Evolutionary conservation across 2,113 vertebrate genomes (phyloP).

Genomic region (Ammodytes marinus): DNA sequence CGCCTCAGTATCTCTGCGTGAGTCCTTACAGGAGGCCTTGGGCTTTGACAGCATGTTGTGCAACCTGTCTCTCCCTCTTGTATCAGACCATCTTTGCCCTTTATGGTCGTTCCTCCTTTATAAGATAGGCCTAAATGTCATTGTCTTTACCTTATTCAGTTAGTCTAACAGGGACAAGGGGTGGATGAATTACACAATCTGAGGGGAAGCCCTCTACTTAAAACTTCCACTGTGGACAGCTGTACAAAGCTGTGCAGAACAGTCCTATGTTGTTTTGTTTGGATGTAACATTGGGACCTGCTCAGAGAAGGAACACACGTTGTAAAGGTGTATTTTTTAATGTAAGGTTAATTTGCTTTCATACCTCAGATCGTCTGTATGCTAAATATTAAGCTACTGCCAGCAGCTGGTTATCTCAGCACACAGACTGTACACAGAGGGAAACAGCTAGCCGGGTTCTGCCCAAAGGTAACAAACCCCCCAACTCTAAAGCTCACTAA

Average conservation of each 20-base stretch:
- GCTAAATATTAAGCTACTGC: neutral
- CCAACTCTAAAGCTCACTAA: neutral
- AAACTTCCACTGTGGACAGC: neutral
- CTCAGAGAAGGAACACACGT: neutral
- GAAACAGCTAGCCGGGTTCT: neutral
- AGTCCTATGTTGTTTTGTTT: constrained; percentile 11
- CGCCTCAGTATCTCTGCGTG: constrained; percentile 17
- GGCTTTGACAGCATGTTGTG: constrained; percentile 43
- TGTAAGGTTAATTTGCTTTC: constrained; percentile 1
- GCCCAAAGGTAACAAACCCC: neutral
- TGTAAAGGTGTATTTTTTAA: neutral
- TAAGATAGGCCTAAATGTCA: constrained; percentile 61
- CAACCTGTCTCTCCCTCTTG: constrained; percentile 67
- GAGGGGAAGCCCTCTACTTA: constrained; percentile 23
- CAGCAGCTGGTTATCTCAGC: neutral
- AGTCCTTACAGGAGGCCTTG: constrained; percentile 45
- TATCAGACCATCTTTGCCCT: constrained; percentile 64
- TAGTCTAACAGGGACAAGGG: constrained; percentile 28
- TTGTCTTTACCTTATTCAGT: constrained; percentile 61
- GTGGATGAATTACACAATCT: constrained; percentile 37
- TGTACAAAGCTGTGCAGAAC: constrained; percentile 26
- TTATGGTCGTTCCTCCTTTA: constrained; percentile 52
- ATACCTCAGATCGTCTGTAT: neutral
- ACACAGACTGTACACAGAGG: neutral
- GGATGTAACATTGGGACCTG: neutral